Percentiles rank a stretch among this genome's conserved stretches.
phyloP scores from a whole-genome alignment of 2,888 invertebrate genomes.

The Eupelmus urozonus region DNA sequence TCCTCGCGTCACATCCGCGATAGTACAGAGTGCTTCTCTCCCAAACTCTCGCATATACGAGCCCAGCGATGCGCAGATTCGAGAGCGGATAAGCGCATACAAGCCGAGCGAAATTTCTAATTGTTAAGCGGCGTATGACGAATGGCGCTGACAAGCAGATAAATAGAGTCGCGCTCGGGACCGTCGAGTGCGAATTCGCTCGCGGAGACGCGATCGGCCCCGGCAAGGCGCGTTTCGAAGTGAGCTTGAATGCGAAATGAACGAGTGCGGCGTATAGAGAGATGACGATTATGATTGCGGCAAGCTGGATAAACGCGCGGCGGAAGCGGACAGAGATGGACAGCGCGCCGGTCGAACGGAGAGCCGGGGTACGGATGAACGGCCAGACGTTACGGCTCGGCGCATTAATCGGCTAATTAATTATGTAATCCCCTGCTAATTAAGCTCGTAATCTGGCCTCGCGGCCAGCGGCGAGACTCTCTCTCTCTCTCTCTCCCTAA shows the following conservation, averaged over 20 bases:
- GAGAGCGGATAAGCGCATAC: not conserved
- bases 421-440: slow-evolving; percentile 75
- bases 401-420: slow-evolving; percentile 75
- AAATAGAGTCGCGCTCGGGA: slow-evolving; percentile 13
- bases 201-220: slow-evolving; percentile 10
- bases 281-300: slow-evolving; percentile 39
- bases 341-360: not conserved
- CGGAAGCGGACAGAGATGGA: slow-evolving; percentile 28
- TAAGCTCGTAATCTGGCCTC: slow-evolving; percentile 72
- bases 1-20: not conserved
- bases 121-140: slow-evolving; percentile 49
- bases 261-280: not conserved
- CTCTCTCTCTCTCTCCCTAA: no score
- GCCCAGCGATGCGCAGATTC: no score
- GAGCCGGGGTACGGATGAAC: slow-evolving; percentile 62
- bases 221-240: slow-evolving; percentile 1
- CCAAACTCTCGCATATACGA: no score
- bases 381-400: slow-evolving; percentile 73
- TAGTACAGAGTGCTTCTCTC: not conserved
- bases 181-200: slow-evolving; percentile 47
- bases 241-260: slow-evolving; percentile 33
- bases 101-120: slow-evolving; percentile 48
- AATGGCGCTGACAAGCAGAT: slow-evolving; percentile 56
- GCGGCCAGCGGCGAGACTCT: no score
- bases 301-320: not conserved